phyloP scores from a whole-genome alignment of 2,797 vertebrate species.

The Streptopelia turtur region DNA sequence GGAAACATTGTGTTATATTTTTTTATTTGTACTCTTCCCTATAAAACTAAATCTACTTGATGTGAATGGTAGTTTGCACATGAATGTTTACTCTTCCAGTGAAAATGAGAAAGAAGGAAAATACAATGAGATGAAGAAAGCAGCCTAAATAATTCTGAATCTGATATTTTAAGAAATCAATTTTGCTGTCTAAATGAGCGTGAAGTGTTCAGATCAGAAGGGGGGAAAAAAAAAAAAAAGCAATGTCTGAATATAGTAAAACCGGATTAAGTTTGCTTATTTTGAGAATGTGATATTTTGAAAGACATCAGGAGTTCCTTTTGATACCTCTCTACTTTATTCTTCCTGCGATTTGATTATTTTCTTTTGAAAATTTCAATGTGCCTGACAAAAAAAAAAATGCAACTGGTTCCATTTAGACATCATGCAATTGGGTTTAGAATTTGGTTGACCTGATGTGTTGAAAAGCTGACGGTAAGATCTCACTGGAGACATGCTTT shows the following conservation, averaged over 20 bases:
- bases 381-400: background rate
- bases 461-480: background rate
- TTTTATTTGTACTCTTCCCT: background rate
- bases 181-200: background rate
- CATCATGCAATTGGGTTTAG: background rate
- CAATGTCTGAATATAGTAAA: background rate
- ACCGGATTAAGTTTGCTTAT: background rate
- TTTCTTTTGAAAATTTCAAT: background rate
- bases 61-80: background rate
- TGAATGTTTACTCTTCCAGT: background rate
- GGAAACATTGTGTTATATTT: background rate
- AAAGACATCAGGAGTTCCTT: background rate
- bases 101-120: background rate
- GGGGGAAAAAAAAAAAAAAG: background rate
- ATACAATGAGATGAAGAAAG: background rate
- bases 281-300: background rate
- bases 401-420: background rate
- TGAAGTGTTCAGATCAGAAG: background rate
- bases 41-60: background rate
- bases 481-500: background rate
- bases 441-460: background rate
- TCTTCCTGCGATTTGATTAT: background rate
- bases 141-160: background rate
- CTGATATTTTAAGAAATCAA: background rate
- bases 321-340: background rate